Evolutionary conservation across 2,113 vertebrate genomes (phyloP).

Genomic region (Charadrius vociferus): DNA sequence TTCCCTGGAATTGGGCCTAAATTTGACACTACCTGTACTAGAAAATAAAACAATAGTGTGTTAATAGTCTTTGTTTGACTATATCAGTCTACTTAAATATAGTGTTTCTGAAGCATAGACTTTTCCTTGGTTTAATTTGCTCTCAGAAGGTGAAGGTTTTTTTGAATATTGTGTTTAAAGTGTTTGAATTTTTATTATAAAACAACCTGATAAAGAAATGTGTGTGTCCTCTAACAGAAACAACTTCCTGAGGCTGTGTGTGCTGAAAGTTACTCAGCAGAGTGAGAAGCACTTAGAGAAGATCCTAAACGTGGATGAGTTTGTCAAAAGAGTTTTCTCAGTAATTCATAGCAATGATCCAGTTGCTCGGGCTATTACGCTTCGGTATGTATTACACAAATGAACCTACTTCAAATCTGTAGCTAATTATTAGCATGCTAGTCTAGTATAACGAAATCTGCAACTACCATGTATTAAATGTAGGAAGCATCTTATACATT

Average conservation of each 20-base stretch:
- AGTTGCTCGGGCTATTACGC: constrained; percentile 94
- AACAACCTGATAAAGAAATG: neutral
- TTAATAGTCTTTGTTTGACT: neutral
- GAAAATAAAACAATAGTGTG: neutral
- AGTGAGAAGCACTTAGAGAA: constrained; percentile 99
- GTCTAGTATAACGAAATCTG: neutral
- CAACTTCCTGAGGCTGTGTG: constrained; percentile 95
- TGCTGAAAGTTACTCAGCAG: constrained; percentile 97
- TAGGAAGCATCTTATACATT: accelerated
- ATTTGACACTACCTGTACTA: neutral
- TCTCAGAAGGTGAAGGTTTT: neutral
- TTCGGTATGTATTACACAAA: constrained; percentile 77
- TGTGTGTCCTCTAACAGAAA: constrained; percentile 78
- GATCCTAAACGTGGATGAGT: constrained; percentile 98
- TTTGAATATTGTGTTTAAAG: neutral
- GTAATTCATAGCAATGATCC: constrained; percentile 99
- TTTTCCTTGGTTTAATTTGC: neutral
- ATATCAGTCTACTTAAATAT: accelerated
- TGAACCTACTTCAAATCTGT: neutral
- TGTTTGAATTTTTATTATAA: neutral
- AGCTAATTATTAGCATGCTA: neutral
- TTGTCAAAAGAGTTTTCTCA: constrained; percentile 96
- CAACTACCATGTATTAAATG: neutral
- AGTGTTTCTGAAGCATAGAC: neutral
- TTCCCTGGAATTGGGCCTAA: neutral